Conservation (phyloP, 2,888 invertebrate genomes). For the Oeneis ivallda region DNA sequence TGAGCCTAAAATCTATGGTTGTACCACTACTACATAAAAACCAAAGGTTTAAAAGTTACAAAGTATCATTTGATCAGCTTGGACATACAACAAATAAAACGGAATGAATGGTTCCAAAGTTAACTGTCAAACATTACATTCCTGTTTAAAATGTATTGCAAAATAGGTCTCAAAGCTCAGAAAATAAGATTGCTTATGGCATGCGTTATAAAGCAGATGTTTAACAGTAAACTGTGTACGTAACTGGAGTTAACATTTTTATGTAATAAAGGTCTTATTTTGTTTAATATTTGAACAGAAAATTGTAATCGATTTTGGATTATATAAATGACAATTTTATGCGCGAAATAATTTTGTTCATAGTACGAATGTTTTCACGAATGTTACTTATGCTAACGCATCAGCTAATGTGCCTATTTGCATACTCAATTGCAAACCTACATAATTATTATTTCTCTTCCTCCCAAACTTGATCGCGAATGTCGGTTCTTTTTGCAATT, state of each 20-base stretch:
- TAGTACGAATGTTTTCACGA: no score
- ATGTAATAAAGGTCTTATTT: conserved; percentile 13
- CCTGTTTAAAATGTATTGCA: background rate
- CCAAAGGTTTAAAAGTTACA: conserved; percentile 1
- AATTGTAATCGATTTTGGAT: conserved; percentile 12
- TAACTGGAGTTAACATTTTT: conserved; percentile 15
- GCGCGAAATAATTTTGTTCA: no score
- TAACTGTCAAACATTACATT: conserved; percentile 9
- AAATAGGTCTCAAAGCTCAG: background rate
- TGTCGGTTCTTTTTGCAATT: no score
- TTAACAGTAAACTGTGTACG: conserved; percentile 12
- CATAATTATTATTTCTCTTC: no score
- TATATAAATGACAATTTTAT: background rate
- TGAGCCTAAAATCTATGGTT: no score
- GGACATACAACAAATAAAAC: conserved; percentile 44
- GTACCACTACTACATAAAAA: background rate
- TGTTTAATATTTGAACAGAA: conserved; percentile 9
- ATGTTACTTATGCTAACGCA: no score
- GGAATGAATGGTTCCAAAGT: conserved; percentile 43
- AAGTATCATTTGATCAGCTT: conserved; percentile 51
- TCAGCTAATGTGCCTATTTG: no score
- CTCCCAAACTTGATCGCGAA: no score
- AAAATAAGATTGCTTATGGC: background rate
- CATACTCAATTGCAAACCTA: no score
- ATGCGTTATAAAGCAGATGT: background rate